These are phyloP conservation scores for Falcaria lacertinaria DNA, from an alignment of 2,888 invertebrate genomes.

Conservation along the genomic window DNA sequence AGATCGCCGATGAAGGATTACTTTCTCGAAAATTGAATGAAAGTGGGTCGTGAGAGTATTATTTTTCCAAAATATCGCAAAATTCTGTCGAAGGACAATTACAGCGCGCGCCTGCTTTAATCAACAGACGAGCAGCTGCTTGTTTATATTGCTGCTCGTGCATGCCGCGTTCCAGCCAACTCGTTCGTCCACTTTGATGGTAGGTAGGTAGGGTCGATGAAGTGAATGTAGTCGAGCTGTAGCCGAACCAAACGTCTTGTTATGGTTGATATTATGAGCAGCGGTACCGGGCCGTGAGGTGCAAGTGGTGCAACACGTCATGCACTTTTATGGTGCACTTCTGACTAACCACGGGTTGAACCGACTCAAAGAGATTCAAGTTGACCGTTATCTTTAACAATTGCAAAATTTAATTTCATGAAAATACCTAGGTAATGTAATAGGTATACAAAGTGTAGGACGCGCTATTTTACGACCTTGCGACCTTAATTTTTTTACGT, in stretches of 20 bases:
- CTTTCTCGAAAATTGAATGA: constrained; percentile 75
- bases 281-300: background rate
- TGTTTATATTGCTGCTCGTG: constrained; percentile 46
- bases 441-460: too few species aligned
- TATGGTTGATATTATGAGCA: background rate
- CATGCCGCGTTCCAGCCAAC: constrained; percentile 39
- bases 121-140: constrained; percentile 42
- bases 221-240: constrained; percentile 17
- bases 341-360: too few species aligned
- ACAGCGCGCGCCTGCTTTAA: constrained; percentile 47
- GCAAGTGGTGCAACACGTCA: too few species aligned
- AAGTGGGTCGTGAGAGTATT: constrained; percentile 67
- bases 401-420: too few species aligned
- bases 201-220: constrained; percentile 28
- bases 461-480: too few species aligned
- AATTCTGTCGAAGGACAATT: constrained; percentile 50
- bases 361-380: too few species aligned
- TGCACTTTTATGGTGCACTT: too few species aligned
- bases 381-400: too few species aligned
- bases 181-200: constrained; percentile 43
- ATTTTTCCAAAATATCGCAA: constrained; percentile 52
- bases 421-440: too few species aligned
- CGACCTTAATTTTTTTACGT: too few species aligned
- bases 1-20: constrained; percentile 68
- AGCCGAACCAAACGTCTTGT: background rate